Base-by-base conservation (phyloP, 2,797 vertebrate species). In the Trachurus trachurus region DNA sequence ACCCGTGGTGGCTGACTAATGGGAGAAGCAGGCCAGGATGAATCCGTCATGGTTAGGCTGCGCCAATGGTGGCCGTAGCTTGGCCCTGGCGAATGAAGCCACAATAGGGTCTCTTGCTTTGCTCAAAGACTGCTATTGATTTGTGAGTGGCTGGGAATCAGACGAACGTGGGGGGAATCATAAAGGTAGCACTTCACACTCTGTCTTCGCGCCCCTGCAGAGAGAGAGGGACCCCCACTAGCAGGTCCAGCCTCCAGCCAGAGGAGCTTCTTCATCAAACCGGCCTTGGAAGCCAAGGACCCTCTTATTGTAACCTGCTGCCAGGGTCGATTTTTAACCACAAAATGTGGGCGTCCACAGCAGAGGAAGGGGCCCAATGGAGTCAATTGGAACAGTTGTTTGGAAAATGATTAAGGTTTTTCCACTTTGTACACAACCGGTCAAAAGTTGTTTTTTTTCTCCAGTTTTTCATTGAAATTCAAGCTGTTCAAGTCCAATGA, bases 41-140 rank as follows among this genome's bases (percentile, higher is more conserved):
- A 81, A 92, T 93, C 87, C 21, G 90, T 92, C 90, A 89, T 76
- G 89, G 91, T 88, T 90, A 85, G 86, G 89, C 80, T 31, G 75
- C 66, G 63, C 83, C 72, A 56, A 70, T 39, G 73, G 86, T 12
- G 53, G 69, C 31, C 22, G 37, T 5, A 29, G 61, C 80, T 74
- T 9, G 76, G 74, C 78, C 59, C 63, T 9, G 66, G 76, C 19
- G 19, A 84, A 73, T 9, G 71, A 74, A 42, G 65, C 72, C 87
- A 88, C 85, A 88, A 90, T 83, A 69, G 84, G 88, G 82, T 60
- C 81, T 80, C 85, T 78, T 79, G 80, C 86, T 81, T 90, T 74
- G 74, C 89, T 93, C 86, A 89, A 92, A 93, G 87, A 69, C 68
- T 2, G 56, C 92, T 93, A 93, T 94, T 93, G 93, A 94, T 93